phyloP scores from a whole-genome alignment of 1,140 invertebrate species.

The Penaeus vannamei region DNA sequence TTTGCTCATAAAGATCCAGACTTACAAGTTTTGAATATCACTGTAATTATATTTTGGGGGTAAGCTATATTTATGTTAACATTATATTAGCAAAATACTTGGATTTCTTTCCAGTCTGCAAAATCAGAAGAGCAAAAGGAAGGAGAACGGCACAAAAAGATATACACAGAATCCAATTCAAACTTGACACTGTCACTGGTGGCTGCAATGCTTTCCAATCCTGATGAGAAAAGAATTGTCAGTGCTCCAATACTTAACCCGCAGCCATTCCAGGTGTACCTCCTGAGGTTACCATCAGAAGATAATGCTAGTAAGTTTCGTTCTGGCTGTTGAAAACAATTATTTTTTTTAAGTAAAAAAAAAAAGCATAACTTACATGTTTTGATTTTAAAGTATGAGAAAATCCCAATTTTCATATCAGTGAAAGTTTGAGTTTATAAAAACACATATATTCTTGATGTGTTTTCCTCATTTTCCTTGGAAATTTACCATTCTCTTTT shows the following conservation, averaged over 20 bases:
- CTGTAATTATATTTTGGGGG: too few species aligned
- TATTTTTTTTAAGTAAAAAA: not conserved
- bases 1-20: too few species aligned
- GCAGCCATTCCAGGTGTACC: constrained; percentile 57
- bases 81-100: too few species aligned
- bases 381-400: too few species aligned
- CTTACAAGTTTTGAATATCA: too few species aligned
- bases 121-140: constrained; percentile 29
- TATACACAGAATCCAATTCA: constrained; percentile 54
- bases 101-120: not conserved
- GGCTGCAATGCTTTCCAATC: constrained; percentile 51
- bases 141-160: not conserved
- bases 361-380: too few species aligned
- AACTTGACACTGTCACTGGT: constrained; percentile 45
- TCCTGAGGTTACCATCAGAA: constrained; percentile 34
- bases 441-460: too few species aligned
- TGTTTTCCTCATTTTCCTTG: not conserved
- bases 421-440: too few species aligned
- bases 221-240: constrained; percentile 38
- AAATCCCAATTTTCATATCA: too few species aligned
- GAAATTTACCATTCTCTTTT: not conserved
- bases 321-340: not conserved
- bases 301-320: constrained; percentile 42
- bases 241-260: constrained; percentile 45
- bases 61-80: too few species aligned